A percentile compares a stretch with the other conserved stretches of the same genome.
Conservation (phyloP, 2,113 vertebrate species). For the Pedionomus torquatus region DNA sequence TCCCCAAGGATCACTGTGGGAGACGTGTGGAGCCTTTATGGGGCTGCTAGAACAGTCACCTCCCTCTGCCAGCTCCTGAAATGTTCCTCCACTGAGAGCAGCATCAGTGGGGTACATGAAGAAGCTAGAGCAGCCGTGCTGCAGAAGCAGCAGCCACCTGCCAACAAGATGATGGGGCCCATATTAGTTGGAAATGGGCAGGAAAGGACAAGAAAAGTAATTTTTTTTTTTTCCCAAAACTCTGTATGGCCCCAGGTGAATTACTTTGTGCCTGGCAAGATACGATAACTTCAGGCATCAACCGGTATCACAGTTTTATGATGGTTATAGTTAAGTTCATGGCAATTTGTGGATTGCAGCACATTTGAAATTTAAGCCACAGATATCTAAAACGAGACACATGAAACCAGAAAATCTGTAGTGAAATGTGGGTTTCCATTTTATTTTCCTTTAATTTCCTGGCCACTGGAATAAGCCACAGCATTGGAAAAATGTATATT, state of each 20-base stretch:
- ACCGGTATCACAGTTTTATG: not conserved
- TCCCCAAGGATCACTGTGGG: too few relatives aligned
- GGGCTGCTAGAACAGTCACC: not conserved
- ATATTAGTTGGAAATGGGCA: not conserved
- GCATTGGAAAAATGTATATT: not conserved
- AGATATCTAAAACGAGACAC: not conserved
- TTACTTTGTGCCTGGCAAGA: not conserved
- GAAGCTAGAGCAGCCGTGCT: not conserved
- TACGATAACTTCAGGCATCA: not conserved
- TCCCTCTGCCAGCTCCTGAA: not conserved
- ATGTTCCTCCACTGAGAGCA: too few relatives aligned
- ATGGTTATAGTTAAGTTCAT: not conserved
- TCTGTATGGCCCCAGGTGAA: not conserved
- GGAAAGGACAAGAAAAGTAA: not conserved
- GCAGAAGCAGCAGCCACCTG: not conserved
- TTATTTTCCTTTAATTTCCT: not conserved
- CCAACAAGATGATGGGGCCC: fast-evolving
- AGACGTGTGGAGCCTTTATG: not conserved
- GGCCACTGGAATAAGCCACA: not conserved
- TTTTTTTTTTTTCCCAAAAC: not conserved
- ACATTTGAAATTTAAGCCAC: not conserved
- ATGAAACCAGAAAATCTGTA: not conserved
- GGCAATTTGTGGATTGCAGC: not conserved
- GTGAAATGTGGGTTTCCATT: not conserved
- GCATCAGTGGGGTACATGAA: not conserved